phyloP scores from a whole-genome alignment of 2,888 invertebrate species.

The Sicus ferrugineus region DNA sequence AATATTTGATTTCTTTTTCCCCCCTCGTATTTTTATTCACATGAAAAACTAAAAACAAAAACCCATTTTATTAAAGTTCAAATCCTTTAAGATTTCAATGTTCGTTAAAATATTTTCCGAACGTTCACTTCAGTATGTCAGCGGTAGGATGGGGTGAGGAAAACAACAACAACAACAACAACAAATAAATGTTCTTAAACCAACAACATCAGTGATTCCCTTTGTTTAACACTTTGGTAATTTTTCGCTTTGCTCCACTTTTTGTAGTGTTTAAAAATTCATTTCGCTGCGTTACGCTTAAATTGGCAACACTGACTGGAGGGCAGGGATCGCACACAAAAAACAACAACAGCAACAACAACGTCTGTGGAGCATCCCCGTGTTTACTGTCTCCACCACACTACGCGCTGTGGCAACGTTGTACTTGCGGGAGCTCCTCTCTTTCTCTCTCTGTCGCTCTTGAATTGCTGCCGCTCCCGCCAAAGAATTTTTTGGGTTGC shows the following conservation, averaged over 20 bases:
- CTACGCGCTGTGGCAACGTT: not conserved
- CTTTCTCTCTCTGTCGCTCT: not conserved
- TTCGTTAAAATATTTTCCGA: no score
- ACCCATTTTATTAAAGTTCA: no score
- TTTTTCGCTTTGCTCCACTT: conserved; percentile 46
- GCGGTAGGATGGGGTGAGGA: no score
- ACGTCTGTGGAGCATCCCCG: not conserved
- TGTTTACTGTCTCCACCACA: not conserved
- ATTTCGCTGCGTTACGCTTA: conserved; percentile 38
- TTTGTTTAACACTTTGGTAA: conserved; percentile 57
- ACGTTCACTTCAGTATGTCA: no score
- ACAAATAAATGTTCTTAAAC: conserved; percentile 16
- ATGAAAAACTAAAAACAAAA: no score
- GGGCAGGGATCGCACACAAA: not conserved
- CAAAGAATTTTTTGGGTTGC: conserved; percentile 16
- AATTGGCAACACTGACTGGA: conserved; percentile 32
- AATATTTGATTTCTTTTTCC: no score
- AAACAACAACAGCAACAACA: not conserved
- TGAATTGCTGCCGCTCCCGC: not conserved
- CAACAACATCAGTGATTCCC: conserved; percentile 51
- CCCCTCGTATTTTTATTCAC: no score
- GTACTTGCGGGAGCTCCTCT: not conserved
- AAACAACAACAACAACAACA: not conserved
- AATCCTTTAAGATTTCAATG: no score
- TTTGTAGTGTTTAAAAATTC: conserved; percentile 43